phyloP scores from a whole-genome alignment of 2,888 invertebrate genomes.

The Lathronympha strigana region DNA sequence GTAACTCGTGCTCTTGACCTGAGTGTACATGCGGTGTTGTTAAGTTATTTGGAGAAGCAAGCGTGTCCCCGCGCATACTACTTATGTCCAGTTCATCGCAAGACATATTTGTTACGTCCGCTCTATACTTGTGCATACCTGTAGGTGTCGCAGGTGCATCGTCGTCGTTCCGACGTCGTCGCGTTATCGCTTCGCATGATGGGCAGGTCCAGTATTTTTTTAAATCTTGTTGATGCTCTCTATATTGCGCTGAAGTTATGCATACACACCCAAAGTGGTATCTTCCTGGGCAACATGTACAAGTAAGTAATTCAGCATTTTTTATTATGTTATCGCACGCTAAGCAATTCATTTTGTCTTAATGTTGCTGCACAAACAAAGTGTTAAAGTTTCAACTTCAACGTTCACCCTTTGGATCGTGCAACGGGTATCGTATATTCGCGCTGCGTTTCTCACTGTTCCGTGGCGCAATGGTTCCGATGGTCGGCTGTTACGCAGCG shows the following conservation, averaged over 20 bases:
- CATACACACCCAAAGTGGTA: neutral
- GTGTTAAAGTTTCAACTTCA: no score
- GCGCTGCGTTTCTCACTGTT: no score
- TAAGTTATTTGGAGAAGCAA: neutral
- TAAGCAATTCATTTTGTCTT: constrained; percentile 2
- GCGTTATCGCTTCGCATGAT: neutral
- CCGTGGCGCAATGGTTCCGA: no score
- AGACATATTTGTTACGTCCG: neutral
- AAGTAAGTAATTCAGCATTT: neutral
- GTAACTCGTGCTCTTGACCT: neutral
- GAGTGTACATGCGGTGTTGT: neutral
- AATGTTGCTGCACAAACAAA: no score
- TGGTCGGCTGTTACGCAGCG: no score
- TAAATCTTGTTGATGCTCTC: neutral
- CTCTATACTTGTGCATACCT: neutral
- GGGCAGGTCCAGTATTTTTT: constrained; percentile 1
- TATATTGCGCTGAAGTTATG: constrained; percentile 1
- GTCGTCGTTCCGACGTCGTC: neutral
- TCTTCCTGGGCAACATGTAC: neutral
- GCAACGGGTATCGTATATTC: no score
- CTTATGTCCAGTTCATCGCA: neutral
- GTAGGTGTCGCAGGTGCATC: neutral
- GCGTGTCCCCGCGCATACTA: neutral
- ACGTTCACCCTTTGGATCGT: no score
- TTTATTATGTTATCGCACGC: neutral